Conservation (phyloP, 2,797 vertebrate species). For the Semotilus atromaculatus region DNA sequence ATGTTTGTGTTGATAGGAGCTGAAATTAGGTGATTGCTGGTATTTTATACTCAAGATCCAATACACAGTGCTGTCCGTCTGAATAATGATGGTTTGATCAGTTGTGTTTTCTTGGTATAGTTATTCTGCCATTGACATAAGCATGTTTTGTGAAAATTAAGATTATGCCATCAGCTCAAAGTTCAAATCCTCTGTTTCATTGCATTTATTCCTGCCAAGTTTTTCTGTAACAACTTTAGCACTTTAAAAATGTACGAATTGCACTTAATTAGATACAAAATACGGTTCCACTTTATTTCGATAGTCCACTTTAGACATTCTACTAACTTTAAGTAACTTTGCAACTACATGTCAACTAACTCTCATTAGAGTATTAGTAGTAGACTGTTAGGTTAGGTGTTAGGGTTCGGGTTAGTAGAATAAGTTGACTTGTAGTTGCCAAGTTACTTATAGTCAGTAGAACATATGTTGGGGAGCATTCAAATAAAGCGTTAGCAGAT, state of each 20-base stretch:
- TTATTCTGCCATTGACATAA: neutral
- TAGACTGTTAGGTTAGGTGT: too few relatives aligned
- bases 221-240: neutral
- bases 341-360: too few relatives aligned
- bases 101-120: neutral
- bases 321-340: too few relatives aligned
- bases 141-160: neutral
- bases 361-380: too few relatives aligned
- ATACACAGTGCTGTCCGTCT: neutral
- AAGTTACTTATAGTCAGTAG: too few relatives aligned
- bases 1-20: neutral
- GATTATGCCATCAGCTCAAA: neutral
- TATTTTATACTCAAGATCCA: neutral
- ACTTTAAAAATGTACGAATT: neutral
- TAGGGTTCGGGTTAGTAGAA: too few relatives aligned
- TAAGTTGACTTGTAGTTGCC: too few relatives aligned
- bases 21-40: neutral
- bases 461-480: too few relatives aligned
- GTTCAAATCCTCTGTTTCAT: neutral
- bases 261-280: neutral
- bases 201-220: neutral
- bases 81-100: neutral
- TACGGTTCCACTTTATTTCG: too few relatives aligned
- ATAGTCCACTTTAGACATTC: too few relatives aligned
- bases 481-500: too few relatives aligned